phyloP scores from a whole-genome alignment of 2,888 invertebrate species.

The Drepana falcataria region DNA sequence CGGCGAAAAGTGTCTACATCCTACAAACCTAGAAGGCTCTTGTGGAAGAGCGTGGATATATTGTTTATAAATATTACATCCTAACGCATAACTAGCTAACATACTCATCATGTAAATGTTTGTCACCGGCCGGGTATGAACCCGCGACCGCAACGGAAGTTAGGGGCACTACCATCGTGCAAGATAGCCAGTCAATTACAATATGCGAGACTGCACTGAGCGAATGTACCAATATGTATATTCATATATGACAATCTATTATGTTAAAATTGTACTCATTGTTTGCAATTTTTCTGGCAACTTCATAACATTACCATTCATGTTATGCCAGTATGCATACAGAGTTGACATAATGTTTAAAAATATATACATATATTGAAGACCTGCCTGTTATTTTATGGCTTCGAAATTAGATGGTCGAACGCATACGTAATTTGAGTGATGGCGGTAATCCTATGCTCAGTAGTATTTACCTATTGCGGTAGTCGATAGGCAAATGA shows the following conservation, averaged over 20 bases:
- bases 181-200: too few relatives aligned
- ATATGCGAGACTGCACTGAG: too few relatives aligned
- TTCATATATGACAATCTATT: conserved; percentile 4
- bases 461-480: not conserved
- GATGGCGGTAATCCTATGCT: not conserved
- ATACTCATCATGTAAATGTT: too few relatives aligned
- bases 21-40: too few relatives aligned
- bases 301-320: not conserved
- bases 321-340: not conserved
- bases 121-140: not conserved
- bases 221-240: conserved; percentile 1
- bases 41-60: too few relatives aligned
- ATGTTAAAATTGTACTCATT: not conserved
- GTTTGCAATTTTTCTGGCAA: not conserved
- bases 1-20: too few relatives aligned
- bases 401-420: not conserved
- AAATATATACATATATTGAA: not conserved
- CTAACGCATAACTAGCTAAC: too few relatives aligned
- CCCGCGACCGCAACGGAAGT: too few relatives aligned
- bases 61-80: too few relatives aligned
- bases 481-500: too few relatives aligned
- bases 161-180: too few relatives aligned
- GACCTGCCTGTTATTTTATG: not conserved
- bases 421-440: not conserved
- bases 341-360: not conserved